A percentile compares a stretch with the other conserved stretches of the same genome.
Conservation (phyloP, 30 jellyfish, hydroid and myxozoan genomes). For the Turritopsis dohrnii region DNA sequence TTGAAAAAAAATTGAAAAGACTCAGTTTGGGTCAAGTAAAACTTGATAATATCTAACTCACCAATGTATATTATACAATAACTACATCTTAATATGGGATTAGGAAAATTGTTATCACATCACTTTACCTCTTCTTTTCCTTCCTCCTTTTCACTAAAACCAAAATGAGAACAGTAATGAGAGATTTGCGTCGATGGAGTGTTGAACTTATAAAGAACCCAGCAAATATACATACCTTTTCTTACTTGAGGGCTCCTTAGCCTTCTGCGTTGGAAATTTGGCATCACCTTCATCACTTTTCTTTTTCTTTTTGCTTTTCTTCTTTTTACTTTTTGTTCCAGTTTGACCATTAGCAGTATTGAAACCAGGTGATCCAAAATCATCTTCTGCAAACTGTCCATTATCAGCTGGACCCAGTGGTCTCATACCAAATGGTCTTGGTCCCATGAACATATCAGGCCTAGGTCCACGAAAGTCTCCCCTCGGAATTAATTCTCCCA, state of each 20-base stretch:
- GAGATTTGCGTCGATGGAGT: too few relatives aligned
- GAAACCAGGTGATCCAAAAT: not conserved
- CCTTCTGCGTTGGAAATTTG: slow-evolving; percentile 42
- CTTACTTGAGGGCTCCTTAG: slow-evolving; percentile 1
- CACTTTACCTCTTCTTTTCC: slow-evolving; percentile 7
- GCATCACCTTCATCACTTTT: slow-evolving; percentile 25
- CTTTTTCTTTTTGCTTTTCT: slow-evolving; percentile 33
- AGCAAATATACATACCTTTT: not conserved
- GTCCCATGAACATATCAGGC: slow-evolving; percentile 35
- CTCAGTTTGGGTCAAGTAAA: too few relatives aligned
- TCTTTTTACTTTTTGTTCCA: slow-evolving; percentile 12
- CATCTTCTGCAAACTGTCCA: slow-evolving; percentile 31
- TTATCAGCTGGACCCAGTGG: slow-evolving; percentile 31
- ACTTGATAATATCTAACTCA: too few relatives aligned
- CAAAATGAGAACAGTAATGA: not conserved
- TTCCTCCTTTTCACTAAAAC: slow-evolving; percentile 15
- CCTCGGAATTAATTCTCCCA: slow-evolving; percentile 1
- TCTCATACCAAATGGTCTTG: slow-evolving; percentile 37
- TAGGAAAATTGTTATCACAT: not conserved
- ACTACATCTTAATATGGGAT: too few relatives aligned
- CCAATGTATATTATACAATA: too few relatives aligned
- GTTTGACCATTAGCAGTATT: not conserved
- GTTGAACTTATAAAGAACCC: not conserved
- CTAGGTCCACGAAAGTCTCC: slow-evolving; percentile 41
- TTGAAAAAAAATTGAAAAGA: too few relatives aligned